Percentiles rank a stretch among this genome's conserved stretches.
Conservation (phyloP, 2,888 invertebrate genomes). For the Pomacea canaliculata region DNA sequence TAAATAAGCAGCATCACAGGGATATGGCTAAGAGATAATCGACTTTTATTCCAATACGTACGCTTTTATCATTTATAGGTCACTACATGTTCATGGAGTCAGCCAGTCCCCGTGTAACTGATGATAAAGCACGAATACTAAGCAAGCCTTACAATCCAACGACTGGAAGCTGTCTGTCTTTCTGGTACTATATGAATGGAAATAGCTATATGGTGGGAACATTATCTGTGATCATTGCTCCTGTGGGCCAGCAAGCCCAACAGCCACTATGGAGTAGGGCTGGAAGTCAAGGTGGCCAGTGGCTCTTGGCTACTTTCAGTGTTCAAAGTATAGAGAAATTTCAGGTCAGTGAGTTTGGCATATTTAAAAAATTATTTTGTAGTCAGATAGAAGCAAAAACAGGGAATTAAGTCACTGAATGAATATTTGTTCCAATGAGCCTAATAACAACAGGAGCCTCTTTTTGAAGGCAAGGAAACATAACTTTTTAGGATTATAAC, state of each 20-base stretch:
- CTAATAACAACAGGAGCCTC: too few species aligned
- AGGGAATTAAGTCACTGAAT: too few species aligned
- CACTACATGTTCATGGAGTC: conserved; percentile 57
- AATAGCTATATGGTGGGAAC: conserved; percentile 25
- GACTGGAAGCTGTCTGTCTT: conserved; percentile 43
- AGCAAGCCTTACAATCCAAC: conserved; percentile 35
- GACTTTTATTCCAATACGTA: too few species aligned
- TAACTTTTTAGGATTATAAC: too few species aligned
- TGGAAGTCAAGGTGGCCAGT: conserved; percentile 51
- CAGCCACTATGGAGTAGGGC: conserved; percentile 46
- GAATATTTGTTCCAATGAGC: too few species aligned
- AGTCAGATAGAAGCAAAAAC: too few species aligned
- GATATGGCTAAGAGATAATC: too few species aligned
- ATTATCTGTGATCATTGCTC: conserved; percentile 43
- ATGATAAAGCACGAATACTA: conserved; percentile 71
- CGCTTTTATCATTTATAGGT: conserved; percentile 27
- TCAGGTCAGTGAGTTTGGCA: conserved; percentile 30
- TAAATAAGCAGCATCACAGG: too few species aligned
- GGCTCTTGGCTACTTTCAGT: conserved; percentile 50
- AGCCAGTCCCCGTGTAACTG: conserved; percentile 73
- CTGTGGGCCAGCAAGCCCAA: neutral
- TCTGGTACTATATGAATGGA: conserved; percentile 50
- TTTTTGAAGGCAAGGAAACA: too few species aligned
- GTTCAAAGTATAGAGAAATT: conserved; percentile 33
- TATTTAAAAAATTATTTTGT: too few species aligned